phyloP scores from a whole-genome alignment of 1,140 invertebrate species.

The Drosophila sulfurigaster region DNA sequence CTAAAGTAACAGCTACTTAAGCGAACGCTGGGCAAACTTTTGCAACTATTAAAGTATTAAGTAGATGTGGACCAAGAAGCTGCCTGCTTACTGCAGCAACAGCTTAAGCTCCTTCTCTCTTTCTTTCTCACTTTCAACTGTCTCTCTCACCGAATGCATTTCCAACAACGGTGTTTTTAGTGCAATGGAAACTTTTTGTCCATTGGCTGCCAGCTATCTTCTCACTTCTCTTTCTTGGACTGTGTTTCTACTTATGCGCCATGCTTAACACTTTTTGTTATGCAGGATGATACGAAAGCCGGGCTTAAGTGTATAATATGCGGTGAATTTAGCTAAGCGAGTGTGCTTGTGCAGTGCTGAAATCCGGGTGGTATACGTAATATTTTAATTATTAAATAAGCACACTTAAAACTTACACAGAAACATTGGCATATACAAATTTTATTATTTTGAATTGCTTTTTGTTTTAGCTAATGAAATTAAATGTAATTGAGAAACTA shows the following conservation, averaged over 20 bases:
- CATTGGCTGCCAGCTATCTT: constrained; percentile 7
- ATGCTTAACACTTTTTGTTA: constrained; percentile 75
- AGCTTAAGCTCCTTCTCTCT: constrained; percentile 5
- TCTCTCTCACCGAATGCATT: constrained; percentile 52
- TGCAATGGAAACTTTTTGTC: constrained; percentile 60
- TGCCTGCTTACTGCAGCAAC: constrained; percentile 17
- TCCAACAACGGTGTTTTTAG: constrained; percentile 36
- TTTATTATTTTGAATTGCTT: too few species aligned
- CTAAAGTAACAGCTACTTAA: constrained; percentile 73
- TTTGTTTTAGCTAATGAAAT: too few species aligned
- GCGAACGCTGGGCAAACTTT: constrained; percentile 69
- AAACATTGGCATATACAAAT: too few species aligned
- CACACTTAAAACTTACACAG: neutral
- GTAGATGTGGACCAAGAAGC: constrained; percentile 71
- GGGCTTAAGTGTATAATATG: constrained; percentile 66
- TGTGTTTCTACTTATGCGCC: constrained; percentile 60
- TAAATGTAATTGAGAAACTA: too few species aligned
- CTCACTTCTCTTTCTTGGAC: neutral
- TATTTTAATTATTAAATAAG: constrained; percentile 1
- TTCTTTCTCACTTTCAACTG: neutral
- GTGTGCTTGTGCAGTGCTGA: constrained; percentile 3
- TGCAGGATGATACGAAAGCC: constrained; percentile 45
- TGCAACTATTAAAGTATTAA: constrained; percentile 84
- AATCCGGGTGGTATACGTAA: neutral
- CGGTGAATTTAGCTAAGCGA: constrained; percentile 25